Evolutionary conservation across 2,113 vertebrate species (phyloP).

Genomic region (Cyphomyrus discorhynchus): DNA sequence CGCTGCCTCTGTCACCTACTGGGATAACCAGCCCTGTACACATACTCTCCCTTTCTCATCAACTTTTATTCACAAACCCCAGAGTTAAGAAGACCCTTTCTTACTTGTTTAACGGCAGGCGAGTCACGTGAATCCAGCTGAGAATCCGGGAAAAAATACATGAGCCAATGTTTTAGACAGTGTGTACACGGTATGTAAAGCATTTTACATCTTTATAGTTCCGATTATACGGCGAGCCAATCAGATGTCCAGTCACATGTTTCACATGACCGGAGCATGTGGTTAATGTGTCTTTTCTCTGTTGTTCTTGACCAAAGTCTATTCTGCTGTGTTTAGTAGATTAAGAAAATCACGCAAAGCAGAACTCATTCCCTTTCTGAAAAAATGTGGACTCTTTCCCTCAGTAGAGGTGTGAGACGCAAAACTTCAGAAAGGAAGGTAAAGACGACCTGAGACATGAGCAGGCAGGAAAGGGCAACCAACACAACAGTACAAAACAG

Average conservation of each 20-base stretch:
- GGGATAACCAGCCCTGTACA: neutral
- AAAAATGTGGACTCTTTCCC: neutral
- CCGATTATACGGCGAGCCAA: neutral
- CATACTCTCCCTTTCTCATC: neutral
- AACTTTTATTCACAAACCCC: neutral
- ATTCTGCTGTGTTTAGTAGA: neutral
- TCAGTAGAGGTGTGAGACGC: neutral
- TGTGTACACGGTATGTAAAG: neutral
- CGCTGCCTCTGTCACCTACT: neutral
- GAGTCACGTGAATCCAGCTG: neutral
- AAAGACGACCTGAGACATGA: neutral
- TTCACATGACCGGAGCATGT: neutral
- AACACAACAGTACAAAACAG: constrained; percentile 51
- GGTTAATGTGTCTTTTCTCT: neutral
- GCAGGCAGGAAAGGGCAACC: constrained; percentile 12
- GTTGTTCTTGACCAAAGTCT: neutral
- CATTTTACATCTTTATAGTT: neutral
- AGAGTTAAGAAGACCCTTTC: neutral
- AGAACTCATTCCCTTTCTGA: neutral
- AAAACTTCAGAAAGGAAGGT: neutral
- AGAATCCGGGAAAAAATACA: neutral
- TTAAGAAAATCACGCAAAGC: neutral
- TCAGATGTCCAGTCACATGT: neutral
- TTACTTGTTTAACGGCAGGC: neutral
- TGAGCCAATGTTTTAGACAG: neutral